Percentiles rank a stretch among this genome's conserved stretches.
Evolutionary conservation across 2,888 invertebrate species (phyloP).

Genomic region (Drosophila ustulata): DNA sequence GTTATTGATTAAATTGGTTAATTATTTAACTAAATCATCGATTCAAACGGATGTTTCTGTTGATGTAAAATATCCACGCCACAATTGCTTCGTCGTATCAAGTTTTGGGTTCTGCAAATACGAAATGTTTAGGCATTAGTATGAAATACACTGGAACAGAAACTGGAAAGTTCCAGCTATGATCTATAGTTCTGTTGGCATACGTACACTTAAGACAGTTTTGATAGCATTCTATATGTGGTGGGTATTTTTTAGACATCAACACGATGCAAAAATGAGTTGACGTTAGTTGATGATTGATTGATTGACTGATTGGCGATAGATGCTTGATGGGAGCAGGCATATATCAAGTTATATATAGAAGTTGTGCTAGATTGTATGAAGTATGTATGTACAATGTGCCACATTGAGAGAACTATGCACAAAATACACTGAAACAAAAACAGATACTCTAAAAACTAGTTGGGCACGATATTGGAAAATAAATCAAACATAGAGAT

Average conservation of each 20-base stretch:
- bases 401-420: constrained; percentile 62
- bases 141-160: not conserved
- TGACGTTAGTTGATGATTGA: constrained; percentile 27
- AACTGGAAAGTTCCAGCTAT: constrained; percentile 5
- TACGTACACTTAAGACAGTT: constrained; percentile 46
- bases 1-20: constrained; percentile 32
- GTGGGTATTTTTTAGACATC: constrained; percentile 41
- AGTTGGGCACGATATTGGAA: constrained; percentile 14
- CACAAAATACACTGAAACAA: constrained; percentile 67
- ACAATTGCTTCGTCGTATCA: constrained; percentile 82
- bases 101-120: constrained; percentile 82
- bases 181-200: constrained; percentile 18
- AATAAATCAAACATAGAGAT: constrained; percentile 52
- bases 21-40: constrained; percentile 67
- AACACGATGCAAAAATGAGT: constrained; percentile 60
- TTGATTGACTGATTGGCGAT: constrained; percentile 27
- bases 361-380: constrained; percentile 54
- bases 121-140: constrained; percentile 48
- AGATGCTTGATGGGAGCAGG: constrained; percentile 59
- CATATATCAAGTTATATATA: constrained; percentile 42
- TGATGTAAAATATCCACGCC: constrained; percentile 82
- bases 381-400: constrained; percentile 49
- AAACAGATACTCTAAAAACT: constrained; percentile 30
- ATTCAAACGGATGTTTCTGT: constrained; percentile 83
- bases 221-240: constrained; percentile 39